phyloP scores from a whole-genome alignment of 2,888 invertebrate genomes.

The Amphiduros pacificus region DNA sequence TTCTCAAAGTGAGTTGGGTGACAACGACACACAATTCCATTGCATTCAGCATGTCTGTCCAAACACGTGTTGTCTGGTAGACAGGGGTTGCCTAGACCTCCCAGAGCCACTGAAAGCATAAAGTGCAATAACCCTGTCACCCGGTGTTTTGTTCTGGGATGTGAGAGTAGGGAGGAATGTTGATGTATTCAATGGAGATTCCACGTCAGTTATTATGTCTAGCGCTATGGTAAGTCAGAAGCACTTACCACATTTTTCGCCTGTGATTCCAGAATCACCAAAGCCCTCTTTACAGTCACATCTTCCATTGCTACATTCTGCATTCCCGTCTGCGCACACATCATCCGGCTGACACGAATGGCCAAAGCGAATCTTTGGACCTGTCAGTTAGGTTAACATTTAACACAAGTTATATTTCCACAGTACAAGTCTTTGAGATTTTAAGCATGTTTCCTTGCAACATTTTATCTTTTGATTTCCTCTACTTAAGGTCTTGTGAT shows the following conservation, averaged over 20 bases:
- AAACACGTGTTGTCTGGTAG: conserved; percentile 15
- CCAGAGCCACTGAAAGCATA: conserved; percentile 21
- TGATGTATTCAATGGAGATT: neutral
- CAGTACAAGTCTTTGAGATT: no score
- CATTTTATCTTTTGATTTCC: no score
- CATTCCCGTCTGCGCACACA: conserved; percentile 23
- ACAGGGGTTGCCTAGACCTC: conserved; percentile 19
- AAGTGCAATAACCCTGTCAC: neutral
- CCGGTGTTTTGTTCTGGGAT: no score
- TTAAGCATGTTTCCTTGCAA: no score
- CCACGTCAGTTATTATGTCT: no score
- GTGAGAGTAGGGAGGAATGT: neutral
- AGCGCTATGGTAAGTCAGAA: no score
- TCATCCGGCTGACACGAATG: conserved; percentile 21
- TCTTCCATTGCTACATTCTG: conserved; percentile 15
- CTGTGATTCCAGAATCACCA: conserved; percentile 5
- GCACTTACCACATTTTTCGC: conserved; percentile 15
- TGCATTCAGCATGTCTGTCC: conserved; percentile 20
- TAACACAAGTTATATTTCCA: no score
- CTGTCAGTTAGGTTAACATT: no score
- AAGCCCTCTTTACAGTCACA: conserved; percentile 21
- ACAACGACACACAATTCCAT: conserved; percentile 18
- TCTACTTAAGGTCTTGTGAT: no score
- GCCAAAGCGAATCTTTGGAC: conserved; percentile 18
- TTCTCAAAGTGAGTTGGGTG: conserved; percentile 16